Conservation (phyloP, 2,888 invertebrate species). For the Drosophila fulvimacula region DNA sequence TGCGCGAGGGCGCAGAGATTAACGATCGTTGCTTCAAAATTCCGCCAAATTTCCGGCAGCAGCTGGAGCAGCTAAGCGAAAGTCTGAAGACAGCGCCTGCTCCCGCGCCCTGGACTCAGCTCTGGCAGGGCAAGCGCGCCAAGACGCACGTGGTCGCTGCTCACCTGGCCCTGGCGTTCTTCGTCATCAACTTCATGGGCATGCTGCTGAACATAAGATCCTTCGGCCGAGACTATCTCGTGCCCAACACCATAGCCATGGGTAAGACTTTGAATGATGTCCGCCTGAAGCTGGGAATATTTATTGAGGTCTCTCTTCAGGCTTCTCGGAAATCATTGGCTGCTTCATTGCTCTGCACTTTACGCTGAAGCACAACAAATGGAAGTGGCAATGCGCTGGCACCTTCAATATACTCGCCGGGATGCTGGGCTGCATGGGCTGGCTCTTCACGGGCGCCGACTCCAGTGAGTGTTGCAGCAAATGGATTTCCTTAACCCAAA, state of each 20-base stretch:
- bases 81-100: slow-evolving; percentile 72
- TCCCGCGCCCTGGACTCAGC: slow-evolving; percentile 79
- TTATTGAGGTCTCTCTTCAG: slow-evolving; percentile 53
- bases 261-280: slow-evolving; percentile 66
- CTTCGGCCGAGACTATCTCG: slow-evolving; percentile 84
- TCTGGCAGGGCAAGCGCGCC: slow-evolving; percentile 82
- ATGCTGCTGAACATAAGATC: slow-evolving; percentile 85
- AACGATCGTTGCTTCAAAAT: slow-evolving; percentile 83
- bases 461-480: slow-evolving; percentile 69
- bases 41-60: slow-evolving; percentile 80
- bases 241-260: slow-evolving; percentile 84
- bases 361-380: slow-evolving; percentile 81
- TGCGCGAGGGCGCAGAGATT: slow-evolving; percentile 82
- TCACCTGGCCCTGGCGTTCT: slow-evolving; percentile 83
- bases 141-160: slow-evolving; percentile 82
- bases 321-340: slow-evolving; percentile 84
- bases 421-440: slow-evolving; percentile 83
- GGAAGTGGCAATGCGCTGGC: slow-evolving; percentile 85
- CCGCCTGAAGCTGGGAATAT: no score
- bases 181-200: slow-evolving; percentile 85
- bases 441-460: slow-evolving; percentile 79
- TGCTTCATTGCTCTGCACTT: slow-evolving; percentile 84
- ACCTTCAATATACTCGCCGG: slow-evolving; percentile 84
- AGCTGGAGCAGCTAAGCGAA: slow-evolving; percentile 77
- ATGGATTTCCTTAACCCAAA: not conserved